A percentile compares a stretch with the other conserved stretches of the same genome.
Evolutionary conservation across 2,113 vertebrate genomes (phyloP).

Genomic region (Apaloderma vittatum): DNA sequence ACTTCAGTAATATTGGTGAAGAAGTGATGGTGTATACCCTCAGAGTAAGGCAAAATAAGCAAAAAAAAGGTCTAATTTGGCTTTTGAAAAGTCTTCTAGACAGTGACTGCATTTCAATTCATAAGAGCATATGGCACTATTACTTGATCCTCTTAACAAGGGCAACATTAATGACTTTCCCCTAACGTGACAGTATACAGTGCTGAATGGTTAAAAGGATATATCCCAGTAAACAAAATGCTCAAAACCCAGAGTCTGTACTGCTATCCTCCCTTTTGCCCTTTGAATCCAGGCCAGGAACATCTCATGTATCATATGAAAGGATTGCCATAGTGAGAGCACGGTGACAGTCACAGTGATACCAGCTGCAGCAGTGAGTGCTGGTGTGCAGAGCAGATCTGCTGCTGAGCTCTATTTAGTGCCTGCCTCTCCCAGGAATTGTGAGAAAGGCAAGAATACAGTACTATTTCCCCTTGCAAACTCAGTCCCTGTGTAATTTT

Average conservation of each 20-base stretch:
- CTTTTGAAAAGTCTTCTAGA: neutral
- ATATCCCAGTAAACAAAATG: conserved; percentile 50
- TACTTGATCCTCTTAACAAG: conserved; percentile 58
- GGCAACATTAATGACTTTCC: conserved; percentile 25
- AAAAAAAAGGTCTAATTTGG: neutral
- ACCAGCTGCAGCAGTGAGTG: neutral
- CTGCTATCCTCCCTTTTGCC: conserved; percentile 41
- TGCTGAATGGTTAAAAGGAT: conserved; percentile 48
- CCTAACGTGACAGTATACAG: neutral
- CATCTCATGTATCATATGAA: conserved; percentile 16
- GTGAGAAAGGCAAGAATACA: neutral
- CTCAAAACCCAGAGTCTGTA: neutral
- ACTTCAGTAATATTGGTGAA: neutral
- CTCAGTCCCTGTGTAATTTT: neutral
- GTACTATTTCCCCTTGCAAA: neutral
- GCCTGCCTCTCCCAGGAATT: neutral
- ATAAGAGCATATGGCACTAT: conserved; percentile 21
- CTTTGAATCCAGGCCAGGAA: conserved; percentile 54
- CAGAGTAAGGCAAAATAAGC: neutral
- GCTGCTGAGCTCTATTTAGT: neutral
- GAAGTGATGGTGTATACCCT: neutral
- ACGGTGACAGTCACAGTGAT: neutral
- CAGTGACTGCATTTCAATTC: neutral
- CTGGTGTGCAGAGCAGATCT: neutral
- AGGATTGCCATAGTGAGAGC: neutral